Percentiles rank a stretch among this genome's conserved stretches.
phyloP scores from a whole-genome alignment of 2,888 invertebrate genomes.

The Eupithecia pulchellata region DNA sequence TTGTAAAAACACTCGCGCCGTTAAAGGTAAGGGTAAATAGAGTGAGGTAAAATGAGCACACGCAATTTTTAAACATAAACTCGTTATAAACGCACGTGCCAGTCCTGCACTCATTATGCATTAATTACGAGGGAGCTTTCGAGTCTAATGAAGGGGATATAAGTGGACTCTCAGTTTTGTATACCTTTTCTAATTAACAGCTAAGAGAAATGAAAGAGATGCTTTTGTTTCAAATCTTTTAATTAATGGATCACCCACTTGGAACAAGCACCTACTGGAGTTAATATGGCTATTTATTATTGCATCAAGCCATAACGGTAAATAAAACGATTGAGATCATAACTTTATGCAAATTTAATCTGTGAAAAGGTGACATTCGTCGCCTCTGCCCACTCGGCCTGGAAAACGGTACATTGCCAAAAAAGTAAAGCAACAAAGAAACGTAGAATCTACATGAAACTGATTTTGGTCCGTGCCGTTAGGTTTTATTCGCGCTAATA shows the following conservation, averaged over 20 bases:
- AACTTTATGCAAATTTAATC: constrained; percentile 58
- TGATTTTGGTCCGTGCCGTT: neutral
- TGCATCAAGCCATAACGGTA: neutral
- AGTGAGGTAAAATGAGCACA: constrained; percentile 38
- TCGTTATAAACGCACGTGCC: constrained; percentile 49
- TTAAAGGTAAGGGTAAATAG: constrained; percentile 42
- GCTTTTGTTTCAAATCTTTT: constrained; percentile 16
- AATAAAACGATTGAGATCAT: neutral
- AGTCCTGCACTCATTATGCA: constrained; percentile 54
- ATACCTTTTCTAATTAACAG: constrained; percentile 36
- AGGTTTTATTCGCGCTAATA: neutral
- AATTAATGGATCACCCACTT: neutral
- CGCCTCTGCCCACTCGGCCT: constrained; percentile 50
- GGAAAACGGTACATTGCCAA: constrained; percentile 26
- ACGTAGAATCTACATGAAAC: constrained; percentile 53
- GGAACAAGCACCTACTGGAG: neutral
- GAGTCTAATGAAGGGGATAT: constrained; percentile 45
- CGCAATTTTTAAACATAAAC: constrained; percentile 46
- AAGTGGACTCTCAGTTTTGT: constrained; percentile 39
- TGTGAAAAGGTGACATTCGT: constrained; percentile 52
- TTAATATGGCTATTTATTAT: neutral
- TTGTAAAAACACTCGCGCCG: constrained; percentile 40
- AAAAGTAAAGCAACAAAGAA: constrained; percentile 11
- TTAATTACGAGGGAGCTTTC: constrained; percentile 51
- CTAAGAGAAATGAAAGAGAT: constrained; percentile 31